Evolutionary conservation across 2,113 vertebrate genomes (phyloP), one percentile per base, ranked within the genome.

Genomic region (Proterorhinus semilunaris): DNA sequence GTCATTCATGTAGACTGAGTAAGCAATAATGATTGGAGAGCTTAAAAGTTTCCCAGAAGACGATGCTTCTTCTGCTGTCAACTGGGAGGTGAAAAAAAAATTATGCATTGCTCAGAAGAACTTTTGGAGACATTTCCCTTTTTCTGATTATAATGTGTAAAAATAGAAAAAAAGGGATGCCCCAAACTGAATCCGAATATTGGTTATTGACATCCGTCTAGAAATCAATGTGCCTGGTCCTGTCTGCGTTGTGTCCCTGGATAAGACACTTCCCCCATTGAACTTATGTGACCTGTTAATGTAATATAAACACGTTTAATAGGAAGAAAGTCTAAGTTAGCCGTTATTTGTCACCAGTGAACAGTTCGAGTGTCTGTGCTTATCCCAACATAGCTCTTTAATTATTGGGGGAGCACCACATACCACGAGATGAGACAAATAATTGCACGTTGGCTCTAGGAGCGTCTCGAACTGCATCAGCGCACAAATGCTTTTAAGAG

Each of bases 331-430:
- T 61, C 65, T 49, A 72, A 76, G 57, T 88, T 66, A 47, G 36
- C 66, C 68, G 49, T 27, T 50, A 17, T 58, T 48, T 55, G n/a
- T 57, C 46, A 69, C 50, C 63, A 74, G 63, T 64, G 53, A 80
- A 75, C 42, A 64, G 47, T 44, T 57, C 65, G 62, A 57, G 16
- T 43, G 69, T 65, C 61, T 63, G 68, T 48, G 65, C 58, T 83
- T 74, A 85, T 80, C 87, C 85, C 74, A 88, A 88, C 87, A 90
- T 89, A 90, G 88, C 87, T 74, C 85, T 77, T 81, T 88, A 90
- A 90, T 89, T 91, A 85, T 69, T 43, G 74, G 86, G 83, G 74
- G 72, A 78, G 79, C 69, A 27, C 65, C 52, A 80, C 83, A 78
- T 83, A 80, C 78, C 75, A 85, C 72, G 44, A 83, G 87, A 87